Evolutionary conservation across 2,888 invertebrate genomes (phyloP), one percentile per base, ranked within the genome.

Genomic region (Eudemis profundana): DNA sequence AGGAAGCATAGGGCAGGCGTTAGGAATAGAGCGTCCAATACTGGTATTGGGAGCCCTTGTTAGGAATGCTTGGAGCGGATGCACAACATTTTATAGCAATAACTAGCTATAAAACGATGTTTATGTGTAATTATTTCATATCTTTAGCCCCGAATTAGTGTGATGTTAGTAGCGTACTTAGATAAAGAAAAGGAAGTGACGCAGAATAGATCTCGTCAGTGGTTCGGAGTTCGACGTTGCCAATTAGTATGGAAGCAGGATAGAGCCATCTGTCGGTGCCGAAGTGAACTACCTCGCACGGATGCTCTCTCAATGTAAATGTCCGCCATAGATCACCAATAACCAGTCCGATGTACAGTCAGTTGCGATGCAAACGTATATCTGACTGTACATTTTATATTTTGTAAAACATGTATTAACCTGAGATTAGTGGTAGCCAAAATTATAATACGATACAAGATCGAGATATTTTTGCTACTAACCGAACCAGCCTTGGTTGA

Each of bases 391-490:
- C 12, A 27, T 50, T 50, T 44, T 27, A 61, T 51, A 46, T 47
- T 62, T 47, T 54, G 23, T 49, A 56, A 51, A 47, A 36, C 42
- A 36, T 50, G 19, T 51, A 44, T 61, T 42, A 50, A n/a, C n/a
- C 14, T 21, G 51, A 36, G 51, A 51, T 51, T 27, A 27, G 12
- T 17, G 5, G n/a, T 47, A 53, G 23, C 23, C 36, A 15, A 56
- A 36, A 56, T 47, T 63, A 38, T 51, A 51, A 36, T 29, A 33
- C 21, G 33, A 14, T 19, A 17, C 15, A 19, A 19, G 14, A 54
- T 27, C 50, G 17, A 57, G n/a, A 33, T 64, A 64, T 59, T 59
- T 57, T 64, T 59, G 64, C 57, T 59, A 64, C 14, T 12, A 59
- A 50, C 21, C 33, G 23, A 27, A 49, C 47, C 29, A 29, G 40